Base-by-base conservation (phyloP, 2,888 invertebrate genomes). In the Penaeus monodon region DNA sequence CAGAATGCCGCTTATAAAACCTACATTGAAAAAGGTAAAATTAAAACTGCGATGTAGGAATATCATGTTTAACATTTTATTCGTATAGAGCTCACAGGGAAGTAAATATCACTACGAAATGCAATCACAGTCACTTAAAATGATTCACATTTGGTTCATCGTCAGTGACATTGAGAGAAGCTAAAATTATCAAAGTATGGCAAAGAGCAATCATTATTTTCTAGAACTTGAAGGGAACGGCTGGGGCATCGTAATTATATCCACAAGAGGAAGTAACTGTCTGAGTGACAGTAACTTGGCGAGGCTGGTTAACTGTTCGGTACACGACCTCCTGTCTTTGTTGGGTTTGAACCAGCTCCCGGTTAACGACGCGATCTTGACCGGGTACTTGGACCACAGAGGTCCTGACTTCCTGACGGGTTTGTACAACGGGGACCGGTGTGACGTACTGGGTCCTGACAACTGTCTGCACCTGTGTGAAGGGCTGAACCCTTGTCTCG, bases 331-430 rank as follows among this genome's bases (percentile, higher is more conserved):
- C 29, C 57, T 84, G 85, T 20, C 70, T 83, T 38, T 84, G 83
- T 44, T 85, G 87, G 22, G 89, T 89, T 76, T 86, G 81, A 20
- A 80, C 73, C 33, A 81, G 70, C 74, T 86, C 80, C 24, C 81
- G 81, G 66, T 81, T 82, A 22, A 89, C 68, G 14, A 87, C 84
- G 4, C 84, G 89, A 74, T 86, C 84, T 29, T 64, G 81, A 38
- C 89, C 89, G 44, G 86, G 85, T n/a, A 85, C 79, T 66, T 87
- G 89, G 44, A 84, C 81, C 63, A 89, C 85, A n/a, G 89, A 89
- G 63, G 89, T 89, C 27, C 57, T 10, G 57, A 57, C 57, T 57
- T 57, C 57, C 57, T 57, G 57, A 57, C 57, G 57, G 17, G 57
- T 57, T 57, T 57, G 57, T 57, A 57, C 57, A 3, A 57, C 57